Base-by-base conservation (phyloP, 2,797 vertebrate species). In the Sebastes itinus region DNA sequence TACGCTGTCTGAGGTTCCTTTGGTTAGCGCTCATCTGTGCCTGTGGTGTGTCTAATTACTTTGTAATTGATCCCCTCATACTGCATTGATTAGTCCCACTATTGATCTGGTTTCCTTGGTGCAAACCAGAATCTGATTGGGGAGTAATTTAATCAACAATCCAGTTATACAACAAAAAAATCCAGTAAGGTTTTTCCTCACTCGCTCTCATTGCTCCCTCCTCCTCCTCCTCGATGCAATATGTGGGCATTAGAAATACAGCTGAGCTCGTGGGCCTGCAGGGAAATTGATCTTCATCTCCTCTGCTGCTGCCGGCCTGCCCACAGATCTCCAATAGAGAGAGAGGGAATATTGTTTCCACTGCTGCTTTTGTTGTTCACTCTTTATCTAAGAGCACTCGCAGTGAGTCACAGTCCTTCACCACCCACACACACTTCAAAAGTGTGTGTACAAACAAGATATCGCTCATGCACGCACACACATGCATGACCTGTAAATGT, bases 261-360 rank as follows among this genome's bases (percentile, higher is more conserved):
- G 91, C 86, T 89, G 90, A 88, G 89, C 77, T 87, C 76, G 82
- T 78, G 82, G 85, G 38, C 87, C 90, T 87, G 85, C 78, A 86
- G 91, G 85, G 80, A 94, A 92, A 95, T 94, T 87, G 91, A 95
- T 94, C 90, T 87, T 92, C 87, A 92, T 91, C 91, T 90, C 20
- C 61, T 75, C 73, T 23, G 78, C 86, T 82, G 74, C 85, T 78
- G 64, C 56, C 16, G 60, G 72, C 79, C 83, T 82, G 83, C 89
- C 90, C 87, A 92, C 91, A 81, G 66, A 88, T 62, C 77, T 77
- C 67, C 72, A 63, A 66, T 30, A 56, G 22, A 55, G 42, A 70
- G 32, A 64, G 52, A 69, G 46, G 83, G 52, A 84, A 90, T 81
- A 87, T 90, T 89, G 84, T 91, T 91, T 90, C 63, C 78, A 79